phyloP scores from a whole-genome alignment of 2,888 invertebrate genomes.

The Habrosyne pyritoides region DNA sequence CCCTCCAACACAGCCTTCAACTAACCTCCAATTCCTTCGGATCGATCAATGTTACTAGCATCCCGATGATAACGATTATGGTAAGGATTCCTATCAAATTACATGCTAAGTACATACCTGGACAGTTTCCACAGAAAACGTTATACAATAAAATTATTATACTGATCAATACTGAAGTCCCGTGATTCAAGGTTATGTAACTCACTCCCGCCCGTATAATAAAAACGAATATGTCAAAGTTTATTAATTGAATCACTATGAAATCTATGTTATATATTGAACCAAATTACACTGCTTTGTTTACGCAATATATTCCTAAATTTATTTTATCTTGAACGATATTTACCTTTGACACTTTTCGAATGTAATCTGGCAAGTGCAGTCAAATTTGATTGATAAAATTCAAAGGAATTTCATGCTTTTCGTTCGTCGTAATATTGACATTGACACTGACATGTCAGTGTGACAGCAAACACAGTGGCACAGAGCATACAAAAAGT shows the following conservation, averaged over 20 bases:
- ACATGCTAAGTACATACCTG: slow-evolving; percentile 44
- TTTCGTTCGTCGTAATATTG: slow-evolving; percentile 39
- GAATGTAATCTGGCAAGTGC: slow-evolving; percentile 63
- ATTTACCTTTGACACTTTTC: slow-evolving; percentile 77
- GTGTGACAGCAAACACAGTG: neutral
- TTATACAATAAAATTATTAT: slow-evolving; percentile 33
- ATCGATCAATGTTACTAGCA: neutral
- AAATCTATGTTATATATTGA: slow-evolving; percentile 20
- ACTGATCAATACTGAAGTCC: slow-evolving; percentile 76
- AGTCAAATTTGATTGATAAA: slow-evolving; percentile 69
- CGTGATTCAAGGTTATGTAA: slow-evolving; percentile 84
- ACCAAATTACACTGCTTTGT: slow-evolving; percentile 25
- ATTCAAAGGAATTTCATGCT: slow-evolving; percentile 65
- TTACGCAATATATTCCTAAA: slow-evolving; percentile 24
- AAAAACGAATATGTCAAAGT: slow-evolving; percentile 49
- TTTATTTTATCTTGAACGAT: slow-evolving; percentile 44
- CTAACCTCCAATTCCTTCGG: slow-evolving; percentile 1
- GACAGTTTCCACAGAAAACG: slow-evolving; percentile 24
- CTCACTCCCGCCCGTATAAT: slow-evolving; percentile 64
- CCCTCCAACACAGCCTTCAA: slow-evolving; percentile 2
- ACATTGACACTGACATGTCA: slow-evolving; percentile 8
- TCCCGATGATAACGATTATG: neutral
- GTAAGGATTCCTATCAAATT: neutral
- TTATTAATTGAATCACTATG: slow-evolving; percentile 28
- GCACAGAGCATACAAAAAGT: no score